Evolutionary conservation across 2,888 invertebrate species (phyloP), one percentile per base, ranked within the genome.

Genomic region (Eutolmus rufibarbis): DNA sequence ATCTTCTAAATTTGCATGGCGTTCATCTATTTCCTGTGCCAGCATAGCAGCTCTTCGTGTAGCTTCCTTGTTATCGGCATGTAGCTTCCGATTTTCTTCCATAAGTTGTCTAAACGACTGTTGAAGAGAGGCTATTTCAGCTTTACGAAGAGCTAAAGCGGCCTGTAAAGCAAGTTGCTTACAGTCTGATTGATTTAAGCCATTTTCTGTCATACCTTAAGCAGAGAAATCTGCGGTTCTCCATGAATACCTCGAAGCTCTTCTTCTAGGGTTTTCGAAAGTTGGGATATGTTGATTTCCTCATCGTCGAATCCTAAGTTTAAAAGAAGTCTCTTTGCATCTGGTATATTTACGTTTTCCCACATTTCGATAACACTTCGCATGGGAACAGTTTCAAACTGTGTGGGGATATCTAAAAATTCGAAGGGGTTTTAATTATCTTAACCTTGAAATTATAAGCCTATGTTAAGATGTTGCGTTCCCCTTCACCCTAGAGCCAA

Each of bases 11-110:
- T 96, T 95, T 0, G 96, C 95, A 91, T 98, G 97, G 90, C 96
- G 96, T 90, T 98, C 98, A 91, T 98, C 98, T 1, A 98, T 96
- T 92, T 98, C 98, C 90, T 97, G 97, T 1, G 97, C 98, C 82
- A 98, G 93, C 86, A 97, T 91, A 0, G 95, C 94, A 0, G 97
- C 97, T 89, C 98, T 94, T 87, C 96, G 94, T 91, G 98, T 97
- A 0, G 97, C 97, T 91, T 97, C 97, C 28, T 94, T 93, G 23
- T 98, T 95, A 91, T 97, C 97, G 14, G 94, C 93, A 88, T 96
- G 95, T 57, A 98, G 92, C 91, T 98, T 98, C 89, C 96, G 96
- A 86, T 97, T 95, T 91, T 98, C 98, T 43, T 95, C 95, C 81
- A 94, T 94, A 90, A 96, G 93, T 89, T 96, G 96, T 87, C 96